phyloP scores from a whole-genome alignment of 2,797 vertebrate genomes.

The Hippocampus kuda region DNA sequence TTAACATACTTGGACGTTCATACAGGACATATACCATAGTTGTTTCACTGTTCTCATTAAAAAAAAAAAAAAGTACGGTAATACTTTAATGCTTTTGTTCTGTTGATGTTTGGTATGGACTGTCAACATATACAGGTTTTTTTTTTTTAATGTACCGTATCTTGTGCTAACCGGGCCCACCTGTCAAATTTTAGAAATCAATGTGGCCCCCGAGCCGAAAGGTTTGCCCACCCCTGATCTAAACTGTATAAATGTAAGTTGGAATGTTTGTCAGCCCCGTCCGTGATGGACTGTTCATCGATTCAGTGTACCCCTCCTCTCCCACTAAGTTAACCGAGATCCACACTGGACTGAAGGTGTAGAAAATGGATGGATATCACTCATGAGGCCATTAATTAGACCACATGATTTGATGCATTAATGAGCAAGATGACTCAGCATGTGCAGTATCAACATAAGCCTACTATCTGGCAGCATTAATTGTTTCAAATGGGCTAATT shows the following conservation, averaged over 20 bases:
- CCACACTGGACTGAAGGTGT: background rate
- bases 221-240: background rate
- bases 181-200: no score
- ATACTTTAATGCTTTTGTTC: no score
- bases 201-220: no score
- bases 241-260: background rate
- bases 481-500: background rate
- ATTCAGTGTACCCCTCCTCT: background rate
- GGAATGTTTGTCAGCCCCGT: background rate
- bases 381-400: background rate
- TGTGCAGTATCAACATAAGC: constrained; percentile 1
- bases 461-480: background rate
- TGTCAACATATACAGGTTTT: no score
- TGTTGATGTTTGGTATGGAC: no score
- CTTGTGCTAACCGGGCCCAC: no score
- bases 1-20: no score
- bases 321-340: background rate
- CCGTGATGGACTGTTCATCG: background rate
- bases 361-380: background rate
- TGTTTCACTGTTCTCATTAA: no score
- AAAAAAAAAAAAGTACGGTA: no score
- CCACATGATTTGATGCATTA: background rate
- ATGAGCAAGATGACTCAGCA: background rate
- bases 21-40: no score
- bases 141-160: no score